Evolutionary conservation across 2,888 invertebrate genomes (phyloP), one percentile per base, ranked within the genome.

Genomic region (Drosophila borealis): DNA sequence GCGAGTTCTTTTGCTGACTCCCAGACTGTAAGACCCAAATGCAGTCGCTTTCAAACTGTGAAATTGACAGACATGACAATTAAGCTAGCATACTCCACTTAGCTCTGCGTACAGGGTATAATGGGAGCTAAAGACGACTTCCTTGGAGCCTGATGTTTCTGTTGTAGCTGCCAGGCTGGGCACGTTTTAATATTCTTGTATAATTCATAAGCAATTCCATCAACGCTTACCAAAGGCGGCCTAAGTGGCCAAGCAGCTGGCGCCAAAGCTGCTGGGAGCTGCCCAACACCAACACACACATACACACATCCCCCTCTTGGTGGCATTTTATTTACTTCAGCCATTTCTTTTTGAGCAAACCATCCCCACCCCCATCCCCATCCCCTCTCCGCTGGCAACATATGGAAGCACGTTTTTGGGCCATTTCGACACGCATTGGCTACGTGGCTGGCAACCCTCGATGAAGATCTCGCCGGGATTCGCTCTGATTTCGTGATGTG

Each of bases 171-270:
- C 67, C 59, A 36, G 63, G 48, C 65, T 66, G 67, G 75, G 88
- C 85, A 85, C 79, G 77, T 81, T 88, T 79, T 88, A 89, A 89
- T 89, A 88, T 88, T 80, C 88, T 88, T 88, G 89, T 90, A 91
- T 91, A 91, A 91, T 91, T 91, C 91, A 91, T 91, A 91, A 91
- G 91, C 90, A 90, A 91, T 92, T 91, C 91, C 86, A 91, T 90
- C 89, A 91, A 88, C 89, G 92, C 85, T 87, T 78, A 68, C 78
- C 67, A 68, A 74, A 74, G 63, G 77, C 70, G 69, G 87, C 87
- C 91, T 92, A 92, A 92, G 92, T 92, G 92, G 92, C 89, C 90
- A 87, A 86, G 90, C 90, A 92, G 92, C 92, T 92, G 92, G 85
- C 92, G 92, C 91, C 90, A 88, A 65, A 44, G 42, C 41, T 50